Percentiles rank a stretch among this genome's conserved stretches.
Conservation (phyloP, 1,140 invertebrate species). For the Aphaenogaster floridana region DNA sequence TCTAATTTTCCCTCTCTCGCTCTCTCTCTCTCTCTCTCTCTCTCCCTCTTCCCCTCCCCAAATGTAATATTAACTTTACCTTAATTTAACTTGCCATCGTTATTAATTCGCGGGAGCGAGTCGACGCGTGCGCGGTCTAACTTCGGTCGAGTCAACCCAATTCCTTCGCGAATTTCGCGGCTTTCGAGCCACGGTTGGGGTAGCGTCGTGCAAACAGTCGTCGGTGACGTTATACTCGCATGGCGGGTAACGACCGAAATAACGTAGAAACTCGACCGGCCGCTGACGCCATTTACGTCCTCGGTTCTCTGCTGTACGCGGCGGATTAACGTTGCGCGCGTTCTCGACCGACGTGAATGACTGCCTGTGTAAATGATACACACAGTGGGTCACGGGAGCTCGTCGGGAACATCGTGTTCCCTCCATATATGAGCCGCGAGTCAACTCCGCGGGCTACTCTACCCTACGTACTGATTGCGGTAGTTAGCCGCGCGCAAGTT, state of each 20-base stretch:
- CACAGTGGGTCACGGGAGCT: slow-evolving; percentile 19
- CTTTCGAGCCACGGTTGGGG: neutral
- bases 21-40: neutral
- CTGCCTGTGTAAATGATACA: slow-evolving; percentile 65
- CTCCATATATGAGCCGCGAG: slow-evolving; percentile 26
- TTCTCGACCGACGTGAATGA: slow-evolving; percentile 73
- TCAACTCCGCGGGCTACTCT: slow-evolving; percentile 26
- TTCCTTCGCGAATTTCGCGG: slow-evolving; percentile 61
- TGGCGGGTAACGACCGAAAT: slow-evolving; percentile 74
- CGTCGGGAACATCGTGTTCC: slow-evolving; percentile 30
- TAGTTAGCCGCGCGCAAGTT: slow-evolving; percentile 20
- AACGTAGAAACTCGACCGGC: slow-evolving; percentile 69
- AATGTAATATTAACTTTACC: slow-evolving; percentile 48
- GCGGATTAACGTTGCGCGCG: slow-evolving; percentile 63
- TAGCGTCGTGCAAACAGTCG: slow-evolving; percentile 43
- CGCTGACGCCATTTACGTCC: slow-evolving; percentile 55
- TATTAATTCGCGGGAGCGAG: slow-evolving; percentile 36
- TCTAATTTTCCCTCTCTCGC: neutral
- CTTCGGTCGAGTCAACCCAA: slow-evolving; percentile 46
- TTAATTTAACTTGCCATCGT: slow-evolving; percentile 43
- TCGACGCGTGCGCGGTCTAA: slow-evolving; percentile 1
- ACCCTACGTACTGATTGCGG: slow-evolving; percentile 7
- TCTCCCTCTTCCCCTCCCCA: neutral
- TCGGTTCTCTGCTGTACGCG: slow-evolving; percentile 33
- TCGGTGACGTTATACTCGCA: slow-evolving; percentile 58